Evolutionary conservation across 2,113 vertebrate species (phyloP), one percentile per base, ranked within the genome.

Genomic region (Crotalus viridis): DNA sequence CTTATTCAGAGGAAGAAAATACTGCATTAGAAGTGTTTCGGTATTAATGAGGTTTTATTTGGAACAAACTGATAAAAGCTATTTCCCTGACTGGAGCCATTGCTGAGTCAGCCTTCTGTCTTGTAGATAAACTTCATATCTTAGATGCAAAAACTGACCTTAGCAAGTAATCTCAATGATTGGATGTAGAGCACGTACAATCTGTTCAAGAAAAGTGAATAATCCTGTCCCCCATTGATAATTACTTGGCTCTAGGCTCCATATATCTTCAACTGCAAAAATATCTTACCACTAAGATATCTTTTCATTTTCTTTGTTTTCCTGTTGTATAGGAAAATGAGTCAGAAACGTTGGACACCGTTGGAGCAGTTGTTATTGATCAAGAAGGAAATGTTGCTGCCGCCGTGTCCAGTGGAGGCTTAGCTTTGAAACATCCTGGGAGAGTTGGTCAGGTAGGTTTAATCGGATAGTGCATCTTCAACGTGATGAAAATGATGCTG

Each of bases 401-500:
- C 95, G 99, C 99, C 17, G 99, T 99, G 95, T 99, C 99, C 97
- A 99, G 99, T 95, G 99, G 99, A 95, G 99, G 99, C 86, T 97
- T 99, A 95, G 99, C 99, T 52, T 98, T 99, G 98, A 99, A 99
- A 96, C 99, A 99, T 96, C 98, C 99, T 15, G 99, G 99, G 95
- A 98, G 99, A 97, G 98, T 99, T 89, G 99, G 99, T 91, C 99
- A 99, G 98, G 99, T 93, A 52, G 89, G 92, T 87, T 10, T 52
- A 4, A 54, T 51, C 2, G 8, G 39, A n/a, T 22, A 19, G 26
- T 89, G 33, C 64, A 22, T 46, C 10, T 88, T 54, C 55, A 59
- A 39, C 43, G 33, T 91, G 2, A 9, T 39, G 8, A 46, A 86
- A 86, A 17, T 5, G 19, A 55, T 10, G 13, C 56, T 33, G 24